Evolutionary conservation across 2,888 invertebrate genomes (phyloP).

Genomic region (Gymnocheta viridis): DNA sequence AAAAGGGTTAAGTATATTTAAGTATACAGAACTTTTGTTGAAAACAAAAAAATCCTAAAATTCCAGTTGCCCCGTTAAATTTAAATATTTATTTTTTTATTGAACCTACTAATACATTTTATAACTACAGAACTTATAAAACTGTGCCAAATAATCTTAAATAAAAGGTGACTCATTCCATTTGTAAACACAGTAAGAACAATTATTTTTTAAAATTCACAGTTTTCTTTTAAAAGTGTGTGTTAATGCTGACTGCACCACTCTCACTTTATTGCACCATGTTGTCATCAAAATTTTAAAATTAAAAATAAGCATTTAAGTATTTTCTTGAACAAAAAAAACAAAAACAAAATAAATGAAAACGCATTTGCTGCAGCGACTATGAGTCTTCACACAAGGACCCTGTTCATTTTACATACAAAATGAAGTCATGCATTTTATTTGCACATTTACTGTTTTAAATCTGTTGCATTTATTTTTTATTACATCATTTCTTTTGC

Average conservation of each 20-base stretch:
- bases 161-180: constrained; percentile 50
- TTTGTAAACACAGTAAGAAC: constrained; percentile 15
- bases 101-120: background rate
- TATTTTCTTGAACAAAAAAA: background rate
- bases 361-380: background rate
- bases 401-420: constrained; percentile 1
- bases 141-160: constrained; percentile 59
- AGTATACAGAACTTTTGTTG: background rate
- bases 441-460: constrained; percentile 35
- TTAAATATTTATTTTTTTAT: background rate
- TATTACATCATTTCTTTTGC: constrained; percentile 30
- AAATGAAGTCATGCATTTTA: constrained; percentile 68
- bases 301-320: constrained; percentile 32
- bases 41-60: too few species aligned
- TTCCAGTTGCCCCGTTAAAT: constrained; percentile 1
- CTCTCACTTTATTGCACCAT: constrained; percentile 33
- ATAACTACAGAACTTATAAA: constrained; percentile 14
- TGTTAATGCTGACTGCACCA: constrained; percentile 31
- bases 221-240: constrained; percentile 26
- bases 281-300: constrained; percentile 49
- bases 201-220: background rate
- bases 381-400: constrained; percentile 25
- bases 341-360: background rate
- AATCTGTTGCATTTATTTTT: constrained; percentile 51
- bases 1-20: constrained; percentile 15